Conservation (phyloP, 2,113 vertebrate species). For the Ceyx cyanopectus region DNA sequence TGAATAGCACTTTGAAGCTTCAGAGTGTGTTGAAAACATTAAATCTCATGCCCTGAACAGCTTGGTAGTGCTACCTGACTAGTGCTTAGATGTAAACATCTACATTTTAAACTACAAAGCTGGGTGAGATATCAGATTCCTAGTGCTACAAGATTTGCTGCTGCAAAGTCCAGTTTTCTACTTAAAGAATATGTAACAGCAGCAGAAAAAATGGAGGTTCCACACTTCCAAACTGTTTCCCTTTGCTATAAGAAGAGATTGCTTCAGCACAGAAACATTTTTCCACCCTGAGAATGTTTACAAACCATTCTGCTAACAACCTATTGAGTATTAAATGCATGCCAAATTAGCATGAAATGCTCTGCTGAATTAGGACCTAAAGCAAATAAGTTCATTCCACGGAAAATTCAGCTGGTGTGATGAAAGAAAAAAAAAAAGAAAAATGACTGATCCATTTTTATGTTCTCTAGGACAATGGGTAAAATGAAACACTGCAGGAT, state of each 20-base stretch:
- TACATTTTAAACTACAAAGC: background rate
- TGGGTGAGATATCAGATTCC: background rate
- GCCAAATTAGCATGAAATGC: background rate
- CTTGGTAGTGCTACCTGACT: background rate
- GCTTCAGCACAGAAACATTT: background rate
- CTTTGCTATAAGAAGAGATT: background rate
- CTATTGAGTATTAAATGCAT: background rate
- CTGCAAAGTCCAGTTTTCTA: background rate
- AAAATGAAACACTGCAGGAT: too few species aligned
- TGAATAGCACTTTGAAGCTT: background rate
- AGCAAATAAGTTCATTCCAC: background rate
- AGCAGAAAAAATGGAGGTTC: background rate
- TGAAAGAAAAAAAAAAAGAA: background rate
- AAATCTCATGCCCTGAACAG: background rate
- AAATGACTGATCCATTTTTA: too few species aligned
- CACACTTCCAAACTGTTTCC: accelerated
- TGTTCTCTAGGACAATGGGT: too few species aligned
- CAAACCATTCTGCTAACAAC: background rate
- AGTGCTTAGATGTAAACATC: background rate
- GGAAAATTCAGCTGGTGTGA: background rate
- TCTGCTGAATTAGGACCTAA: background rate
- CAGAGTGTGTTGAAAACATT: background rate
- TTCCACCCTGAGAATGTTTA: background rate
- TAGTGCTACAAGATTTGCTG: background rate
- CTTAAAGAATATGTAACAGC: background rate